Percentiles rank a stretch among this genome's conserved stretches.
Conservation (phyloP, 2,113 vertebrate genomes). For the Cichladusa arquata region DNA sequence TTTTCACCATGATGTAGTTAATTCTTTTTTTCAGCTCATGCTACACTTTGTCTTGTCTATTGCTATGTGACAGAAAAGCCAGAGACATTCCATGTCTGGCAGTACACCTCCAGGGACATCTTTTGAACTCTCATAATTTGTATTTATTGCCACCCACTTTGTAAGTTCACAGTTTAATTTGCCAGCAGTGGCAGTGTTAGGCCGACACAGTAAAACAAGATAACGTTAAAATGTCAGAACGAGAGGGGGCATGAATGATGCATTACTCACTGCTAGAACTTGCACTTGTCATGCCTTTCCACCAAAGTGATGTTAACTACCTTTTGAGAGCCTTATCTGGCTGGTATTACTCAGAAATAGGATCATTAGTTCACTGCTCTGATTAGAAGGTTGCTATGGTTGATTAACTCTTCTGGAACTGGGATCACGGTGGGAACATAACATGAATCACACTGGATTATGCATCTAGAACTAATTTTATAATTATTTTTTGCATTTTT, state of each 20-base stretch:
- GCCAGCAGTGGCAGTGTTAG: conserved; percentile 83
- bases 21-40: conserved; percentile 65
- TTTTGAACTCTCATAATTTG: conserved; percentile 85
- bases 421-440: conserved; percentile 68
- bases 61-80: conserved; percentile 76
- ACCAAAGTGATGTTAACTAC: conserved; percentile 85
- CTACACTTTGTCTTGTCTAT: conserved; percentile 72
- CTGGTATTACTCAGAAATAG: conserved; percentile 81
- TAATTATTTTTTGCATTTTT: conserved; percentile 75
- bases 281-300: conserved; percentile 80
- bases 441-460: conserved; percentile 68
- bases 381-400: conserved; percentile 79
- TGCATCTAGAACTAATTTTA: conserved; percentile 77
- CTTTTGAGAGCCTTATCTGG: conserved; percentile 84
- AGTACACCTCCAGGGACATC: conserved; percentile 79
- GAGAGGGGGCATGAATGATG: conserved; percentile 83
- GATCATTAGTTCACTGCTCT: conserved; percentile 83
- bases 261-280: conserved; percentile 80
- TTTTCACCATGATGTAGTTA: conserved; percentile 69
- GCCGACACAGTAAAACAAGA: conserved; percentile 83
- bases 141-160: conserved; percentile 88
- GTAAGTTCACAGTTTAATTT: conserved; percentile 88
- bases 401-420: conserved; percentile 82
- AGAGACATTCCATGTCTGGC: conserved; percentile 77
- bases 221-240: conserved; percentile 83